Base-by-base conservation (phyloP, 2,113 vertebrate species). In the Xiphias gladius region DNA sequence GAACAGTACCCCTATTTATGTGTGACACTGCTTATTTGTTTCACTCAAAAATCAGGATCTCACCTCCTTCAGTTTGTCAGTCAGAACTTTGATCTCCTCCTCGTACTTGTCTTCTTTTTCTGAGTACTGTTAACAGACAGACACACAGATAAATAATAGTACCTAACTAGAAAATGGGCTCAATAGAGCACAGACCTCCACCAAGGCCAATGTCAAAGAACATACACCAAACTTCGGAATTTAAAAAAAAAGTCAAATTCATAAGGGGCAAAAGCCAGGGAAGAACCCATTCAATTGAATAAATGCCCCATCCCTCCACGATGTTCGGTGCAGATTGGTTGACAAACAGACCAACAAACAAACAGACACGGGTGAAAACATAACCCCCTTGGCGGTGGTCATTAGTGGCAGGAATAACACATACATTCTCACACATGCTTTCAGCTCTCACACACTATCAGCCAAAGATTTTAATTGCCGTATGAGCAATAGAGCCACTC, bases 71-170 rank as follows among this genome's bases (percentile, higher is more conserved):
- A 99, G 97, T 92, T 99, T 99, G 95, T 99, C 98, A 28, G 96
- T 97, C 76, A 99, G 95, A 85, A 99, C 95, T 95, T 99, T 99
- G 91, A 99, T 99, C 93, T 99, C 98, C 92, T 99, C 98, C 93
- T 99, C 98, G 0, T 99, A 99, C 93, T 99, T 99, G 92, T 99
- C 98, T 88, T 99, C 98, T 93, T 99, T 99, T 95, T 99, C 98
- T 0, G 98, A 99, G 93, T 99, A 99, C 98, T 99, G 94, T 88
- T 65, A 57, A 82, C 73, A 61, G 52, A 82, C 70, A 64, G 80
- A 90, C 30, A 91, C 46, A 92, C 78, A 91, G 32, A 93, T 75
- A 88, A 69, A 68, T 17, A 20, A 37, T 20, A 26, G 73, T 5
- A 76, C 32, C 32, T 6, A 35, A 35, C 3, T 35, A 35, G 32